Percentiles rank a stretch among this genome's conserved stretches.
These are phyloP conservation scores for Volucella inanis DNA, from an alignment of 2,888 invertebrate species.

Conservation along the genomic window DNA sequence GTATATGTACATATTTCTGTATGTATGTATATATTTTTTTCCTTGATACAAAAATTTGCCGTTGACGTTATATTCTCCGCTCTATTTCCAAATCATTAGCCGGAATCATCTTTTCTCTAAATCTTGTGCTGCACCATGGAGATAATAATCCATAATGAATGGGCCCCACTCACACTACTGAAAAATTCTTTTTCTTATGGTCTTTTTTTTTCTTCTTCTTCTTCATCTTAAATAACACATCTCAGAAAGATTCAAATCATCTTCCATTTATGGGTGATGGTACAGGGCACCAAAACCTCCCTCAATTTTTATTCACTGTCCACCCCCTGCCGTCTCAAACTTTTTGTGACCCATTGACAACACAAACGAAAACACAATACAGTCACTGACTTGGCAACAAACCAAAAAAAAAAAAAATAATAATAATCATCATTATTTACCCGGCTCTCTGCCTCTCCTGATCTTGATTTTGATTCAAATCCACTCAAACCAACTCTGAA, in stretches of 20 bases:
- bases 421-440: slow-evolving; percentile 56
- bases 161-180: not conserved
- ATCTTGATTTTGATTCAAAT: not conserved
- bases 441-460: not conserved
- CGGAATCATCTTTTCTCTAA: slow-evolving; percentile 45
- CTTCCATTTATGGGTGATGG: slow-evolving; percentile 65
- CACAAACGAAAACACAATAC: slow-evolving; percentile 60
- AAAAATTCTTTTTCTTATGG: too few relatives aligned
- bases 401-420: slow-evolving; percentile 39
- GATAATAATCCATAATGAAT: slow-evolving; percentile 21
- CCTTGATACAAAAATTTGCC: slow-evolving; percentile 2
- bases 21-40: not conserved
- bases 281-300: slow-evolving; percentile 34
- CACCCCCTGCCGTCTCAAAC: not conserved
- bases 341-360: not conserved
- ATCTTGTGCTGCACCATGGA: slow-evolving; percentile 1
- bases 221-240: slow-evolving; percentile 18
- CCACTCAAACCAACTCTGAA: slow-evolving; percentile 31
- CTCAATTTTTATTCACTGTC: slow-evolving; percentile 12
- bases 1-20: not conserved
- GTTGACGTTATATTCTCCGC: not conserved
- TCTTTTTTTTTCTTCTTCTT: not conserved
- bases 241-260: slow-evolving; percentile 48
- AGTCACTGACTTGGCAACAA: slow-evolving; percentile 68
- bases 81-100: slow-evolving; percentile 51